Conservation (phyloP, 2,797 vertebrate species). For the Pipistrellus pygmaeus region DNA sequence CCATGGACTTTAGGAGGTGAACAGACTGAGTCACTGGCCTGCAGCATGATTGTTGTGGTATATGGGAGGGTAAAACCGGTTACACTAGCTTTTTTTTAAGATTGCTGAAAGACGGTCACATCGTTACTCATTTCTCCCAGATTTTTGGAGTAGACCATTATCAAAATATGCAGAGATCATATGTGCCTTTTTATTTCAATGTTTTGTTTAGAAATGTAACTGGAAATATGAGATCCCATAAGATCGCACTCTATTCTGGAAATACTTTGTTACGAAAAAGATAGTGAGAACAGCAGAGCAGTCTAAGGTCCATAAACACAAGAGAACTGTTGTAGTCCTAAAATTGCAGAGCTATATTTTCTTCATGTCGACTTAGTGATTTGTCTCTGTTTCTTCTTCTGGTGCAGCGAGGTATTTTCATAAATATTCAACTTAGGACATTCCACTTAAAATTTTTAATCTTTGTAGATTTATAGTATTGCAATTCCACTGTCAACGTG, state of each 20-base stretch:
- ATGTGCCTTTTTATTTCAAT: not conserved
- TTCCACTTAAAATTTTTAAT: constrained; percentile 77
- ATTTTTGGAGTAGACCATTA: not conserved
- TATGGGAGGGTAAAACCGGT: not conserved
- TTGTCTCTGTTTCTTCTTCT: constrained; percentile 54
- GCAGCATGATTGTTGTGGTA: not conserved
- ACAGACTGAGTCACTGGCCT: not conserved
- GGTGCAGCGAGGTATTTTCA: constrained; percentile 63
- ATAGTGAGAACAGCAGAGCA: not conserved
- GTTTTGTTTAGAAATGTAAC: not conserved
- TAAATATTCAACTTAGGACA: constrained; percentile 70
- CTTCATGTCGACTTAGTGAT: constrained; percentile 23
- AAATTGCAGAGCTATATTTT: constrained; percentile 8
- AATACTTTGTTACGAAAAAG: constrained; percentile 15
- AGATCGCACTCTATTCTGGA: not conserved
- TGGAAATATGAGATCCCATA: not conserved
- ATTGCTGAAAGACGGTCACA: not conserved
- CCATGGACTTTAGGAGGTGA: not conserved
- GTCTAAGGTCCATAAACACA: not conserved
- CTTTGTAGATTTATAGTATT: constrained; percentile 76
- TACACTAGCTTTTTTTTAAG: not conserved
- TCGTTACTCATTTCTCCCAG: not conserved
- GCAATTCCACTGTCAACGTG: constrained; percentile 75
- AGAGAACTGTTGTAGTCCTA: not conserved
- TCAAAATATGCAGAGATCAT: constrained; percentile 5